These are phyloP conservation scores for Schizaphis graminum DNA, from an alignment of 2,888 invertebrate species.

Conservation along the genomic window DNA sequence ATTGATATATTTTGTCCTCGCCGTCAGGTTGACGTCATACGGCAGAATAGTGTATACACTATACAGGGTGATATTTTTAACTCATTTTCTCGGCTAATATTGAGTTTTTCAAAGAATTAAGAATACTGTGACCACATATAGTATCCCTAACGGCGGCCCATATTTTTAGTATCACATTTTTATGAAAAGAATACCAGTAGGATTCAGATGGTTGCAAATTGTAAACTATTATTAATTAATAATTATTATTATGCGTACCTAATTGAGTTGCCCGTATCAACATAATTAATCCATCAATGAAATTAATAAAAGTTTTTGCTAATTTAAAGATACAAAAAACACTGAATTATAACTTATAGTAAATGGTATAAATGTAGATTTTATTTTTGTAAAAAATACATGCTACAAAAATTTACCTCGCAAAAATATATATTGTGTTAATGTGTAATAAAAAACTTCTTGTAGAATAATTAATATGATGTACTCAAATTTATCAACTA, in stretches of 20 bases:
- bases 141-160: neutral
- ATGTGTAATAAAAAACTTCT: neutral
- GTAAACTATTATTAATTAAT: neutral
- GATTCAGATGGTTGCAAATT: neutral
- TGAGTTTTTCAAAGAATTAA: neutral
- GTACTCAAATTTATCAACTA: neutral
- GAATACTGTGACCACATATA: neutral
- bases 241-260: neutral
- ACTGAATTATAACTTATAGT: neutral
- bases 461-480: neutral
- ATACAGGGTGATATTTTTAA: slow-evolving; percentile 1
- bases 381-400: neutral
- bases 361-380: neutral
- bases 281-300: neutral
- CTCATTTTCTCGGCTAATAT: neutral
- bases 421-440: neutral
- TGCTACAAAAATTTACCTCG: neutral
- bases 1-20: slow-evolving; percentile 32
- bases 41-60: neutral
- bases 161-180: neutral
- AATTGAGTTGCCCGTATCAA: neutral
- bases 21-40: slow-evolving; percentile 51
- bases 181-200: too few species aligned
- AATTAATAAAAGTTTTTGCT: neutral
- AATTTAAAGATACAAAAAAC: neutral